Conservation (phyloP, 2,797 vertebrate genomes). For the Catostomus latipinnis region DNA sequence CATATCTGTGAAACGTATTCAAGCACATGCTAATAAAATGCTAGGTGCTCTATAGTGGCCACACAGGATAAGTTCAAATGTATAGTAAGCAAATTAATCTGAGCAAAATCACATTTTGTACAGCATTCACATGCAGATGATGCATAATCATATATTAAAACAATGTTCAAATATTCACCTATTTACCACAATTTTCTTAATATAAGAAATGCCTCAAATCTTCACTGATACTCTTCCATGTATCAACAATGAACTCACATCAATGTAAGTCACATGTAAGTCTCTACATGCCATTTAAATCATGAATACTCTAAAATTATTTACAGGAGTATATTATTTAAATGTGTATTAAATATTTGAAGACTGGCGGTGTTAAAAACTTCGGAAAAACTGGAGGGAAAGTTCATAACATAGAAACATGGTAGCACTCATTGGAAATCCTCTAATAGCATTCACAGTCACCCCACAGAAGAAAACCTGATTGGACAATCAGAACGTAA, state of each 20-base stretch:
- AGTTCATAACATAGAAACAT: slow-evolving; percentile 97
- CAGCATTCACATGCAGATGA: slow-evolving; percentile 3
- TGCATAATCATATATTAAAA: slow-evolving; percentile 49
- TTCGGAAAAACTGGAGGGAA: slow-evolving; percentile 86
- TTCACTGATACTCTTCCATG: slow-evolving; percentile 43
- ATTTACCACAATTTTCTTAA: slow-evolving; percentile 71
- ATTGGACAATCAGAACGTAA: slow-evolving; percentile 36
- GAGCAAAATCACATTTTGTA: slow-evolving; percentile 17
- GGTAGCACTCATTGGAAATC: slow-evolving; percentile 93
- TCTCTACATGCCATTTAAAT: slow-evolving; percentile 4
- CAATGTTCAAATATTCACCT: slow-evolving; percentile 15
- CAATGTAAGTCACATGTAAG: slow-evolving; percentile 7
- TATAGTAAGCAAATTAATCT: slow-evolving; percentile 4
- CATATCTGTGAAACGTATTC: not conserved
- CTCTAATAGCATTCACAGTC: slow-evolving; percentile 88
- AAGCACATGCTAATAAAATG: not conserved
- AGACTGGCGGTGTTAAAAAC: slow-evolving; percentile 59
- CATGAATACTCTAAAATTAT: not conserved
- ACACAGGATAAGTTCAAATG: not conserved
- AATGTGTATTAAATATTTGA: slow-evolving; percentile 10
- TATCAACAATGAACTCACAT: slow-evolving; percentile 20
- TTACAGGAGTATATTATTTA: not conserved
- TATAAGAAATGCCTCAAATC: slow-evolving; percentile 74
- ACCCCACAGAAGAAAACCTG: slow-evolving; percentile 94
- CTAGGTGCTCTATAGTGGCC: slow-evolving; percentile 1